A percentile compares a stretch with the other conserved stretches of the same genome.
These are phyloP conservation scores for Pyrochroa serraticornis DNA, from an alignment of 2,888 invertebrate genomes.

Conservation along the genomic window DNA sequence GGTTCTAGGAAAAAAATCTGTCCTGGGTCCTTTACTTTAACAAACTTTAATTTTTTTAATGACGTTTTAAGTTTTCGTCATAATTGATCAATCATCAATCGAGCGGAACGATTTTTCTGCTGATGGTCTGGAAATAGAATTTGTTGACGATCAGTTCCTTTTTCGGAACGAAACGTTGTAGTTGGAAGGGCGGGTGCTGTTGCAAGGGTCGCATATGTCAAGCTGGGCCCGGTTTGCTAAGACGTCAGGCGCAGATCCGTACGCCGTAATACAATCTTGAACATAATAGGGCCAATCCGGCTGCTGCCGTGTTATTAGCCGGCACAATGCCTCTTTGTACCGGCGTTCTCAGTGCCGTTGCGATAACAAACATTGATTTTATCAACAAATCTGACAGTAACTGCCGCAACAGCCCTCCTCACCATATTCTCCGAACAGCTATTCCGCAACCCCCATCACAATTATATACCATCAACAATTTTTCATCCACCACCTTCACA, in stretches of 20 bases:
- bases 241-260: conserved; percentile 56
- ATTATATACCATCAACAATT: neutral
- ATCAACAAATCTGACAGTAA: conserved; percentile 46
- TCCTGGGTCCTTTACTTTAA: too few species aligned
- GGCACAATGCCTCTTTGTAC: conserved; percentile 49
- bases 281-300: conserved; percentile 56
- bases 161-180: neutral
- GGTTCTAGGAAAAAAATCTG: too few species aligned
- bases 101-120: too few species aligned
- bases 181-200: conserved; percentile 24
- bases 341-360: conserved; percentile 39
- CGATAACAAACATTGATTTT: conserved; percentile 53
- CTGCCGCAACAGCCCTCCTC: conserved; percentile 5
- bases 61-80: too few species aligned
- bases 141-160: too few species aligned
- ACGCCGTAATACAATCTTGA: conserved; percentile 56
- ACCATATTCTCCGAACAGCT: neutral
- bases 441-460: neutral
- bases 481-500: neutral
- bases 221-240: conserved; percentile 50
- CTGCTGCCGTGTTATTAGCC: conserved; percentile 51
- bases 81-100: too few species aligned
- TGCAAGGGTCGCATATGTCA: conserved; percentile 36
- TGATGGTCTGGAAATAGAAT: too few species aligned
- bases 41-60: too few species aligned